Conservation (phyloP, 2,113 vertebrate genomes). For the Agapornis roseicollis region DNA sequence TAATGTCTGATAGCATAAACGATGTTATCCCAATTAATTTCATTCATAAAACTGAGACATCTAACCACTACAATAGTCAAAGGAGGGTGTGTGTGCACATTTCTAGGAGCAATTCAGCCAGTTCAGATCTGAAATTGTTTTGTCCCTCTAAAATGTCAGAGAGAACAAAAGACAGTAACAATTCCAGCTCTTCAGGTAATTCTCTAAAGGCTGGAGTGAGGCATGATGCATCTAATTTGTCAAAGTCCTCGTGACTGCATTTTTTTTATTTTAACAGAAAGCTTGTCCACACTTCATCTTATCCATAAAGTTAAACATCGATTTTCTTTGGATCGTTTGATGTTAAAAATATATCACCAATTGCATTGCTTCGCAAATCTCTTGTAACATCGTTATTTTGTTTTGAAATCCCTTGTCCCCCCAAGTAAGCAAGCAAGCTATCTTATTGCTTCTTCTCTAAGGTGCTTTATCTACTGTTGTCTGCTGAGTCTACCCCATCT, state of each 20-base stretch:
- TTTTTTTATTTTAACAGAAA: background rate
- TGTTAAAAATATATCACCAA: background rate
- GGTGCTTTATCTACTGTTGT: background rate
- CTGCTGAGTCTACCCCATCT: background rate
- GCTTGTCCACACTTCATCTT: background rate
- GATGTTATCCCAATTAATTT: background rate
- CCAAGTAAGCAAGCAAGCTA: background rate
- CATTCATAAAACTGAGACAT: background rate
- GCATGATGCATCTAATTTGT: background rate
- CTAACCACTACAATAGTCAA: background rate
- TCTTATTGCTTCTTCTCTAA: background rate
- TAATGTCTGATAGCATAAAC: background rate
- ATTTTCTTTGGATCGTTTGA: background rate
- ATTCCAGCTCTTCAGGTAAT: background rate
- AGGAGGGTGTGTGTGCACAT: too few species aligned
- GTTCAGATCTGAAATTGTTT: background rate
- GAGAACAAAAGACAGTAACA: background rate
- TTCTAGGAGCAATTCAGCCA: background rate
- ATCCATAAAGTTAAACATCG: background rate
- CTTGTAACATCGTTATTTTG: background rate
- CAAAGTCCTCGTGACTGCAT: background rate
- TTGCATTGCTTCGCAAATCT: background rate
- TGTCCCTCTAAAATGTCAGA: background rate
- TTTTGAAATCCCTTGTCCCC: rapidly evolving
- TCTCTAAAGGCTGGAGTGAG: background rate